Evolutionary conservation across 53 echinoderm and acorn worm genomes (phyloP), one percentile per base, ranked within the genome.

Genomic region (Paracentrotus lividus): DNA sequence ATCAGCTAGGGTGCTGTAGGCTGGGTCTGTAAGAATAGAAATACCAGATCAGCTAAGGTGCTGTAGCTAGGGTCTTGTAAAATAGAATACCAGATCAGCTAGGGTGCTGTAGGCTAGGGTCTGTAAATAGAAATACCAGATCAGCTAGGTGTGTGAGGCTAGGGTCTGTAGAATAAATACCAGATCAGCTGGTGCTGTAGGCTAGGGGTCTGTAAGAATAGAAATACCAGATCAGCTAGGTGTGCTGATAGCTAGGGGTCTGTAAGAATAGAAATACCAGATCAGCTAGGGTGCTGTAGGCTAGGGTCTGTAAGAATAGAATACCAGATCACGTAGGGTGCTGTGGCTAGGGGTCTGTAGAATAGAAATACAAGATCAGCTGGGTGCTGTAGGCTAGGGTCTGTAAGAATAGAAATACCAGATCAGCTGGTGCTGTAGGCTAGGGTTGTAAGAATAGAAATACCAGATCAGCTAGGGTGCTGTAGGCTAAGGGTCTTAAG

Each of bases 61-160:
- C 99, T 98, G 94, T 98, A 98, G 14, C 99, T 47, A 98, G 92
- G 0, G 99, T 97, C 81, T 97, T 98, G 91, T 42, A 49, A 16
- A 47, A 60, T 98, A 97, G 88, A 97, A 97, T 21, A 98, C 97
- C 0, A 97, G 94, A 69, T 98, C 99, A 1, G 99, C 99, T 33
- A 98, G 90, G 38, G 99, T 98, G 78, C 99, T 98, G 94, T 98
- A 98, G 14, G 99, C 99, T 47, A 98, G 92, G 99, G 99, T 86
- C 99, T 98, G 91, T 42, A 49, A 16, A 67, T 0, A 90, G 27
- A 45, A 52, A 52, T 21, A 98, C 97, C 0, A 97, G 94, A 69
- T 98, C 99, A 1, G 99, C 99, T 33, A 98, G 90, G 38, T 98
- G 78, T 97, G 97, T 93, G 97, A 98, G 14, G 99, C 99, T 47